Conservation (phyloP, 2,797 vertebrate species). For the Sebastes matsubarae region DNA sequence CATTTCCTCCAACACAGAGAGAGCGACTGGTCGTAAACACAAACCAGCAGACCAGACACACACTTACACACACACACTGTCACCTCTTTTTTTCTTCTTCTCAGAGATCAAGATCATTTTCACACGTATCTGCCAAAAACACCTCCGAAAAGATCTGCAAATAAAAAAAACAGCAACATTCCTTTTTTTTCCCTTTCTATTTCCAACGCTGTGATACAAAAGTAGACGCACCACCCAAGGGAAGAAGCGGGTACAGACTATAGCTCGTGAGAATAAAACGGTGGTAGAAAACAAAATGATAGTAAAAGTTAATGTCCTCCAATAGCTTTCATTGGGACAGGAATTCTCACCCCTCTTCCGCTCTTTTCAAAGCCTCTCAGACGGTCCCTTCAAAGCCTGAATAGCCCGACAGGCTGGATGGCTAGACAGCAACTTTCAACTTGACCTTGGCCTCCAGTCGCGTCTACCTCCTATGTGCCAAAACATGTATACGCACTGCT, state of each 20-base stretch:
- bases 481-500: constrained; percentile 69
- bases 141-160: constrained; percentile 32
- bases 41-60: constrained; percentile 57
- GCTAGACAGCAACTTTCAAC: constrained; percentile 94
- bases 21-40: constrained; percentile 69
- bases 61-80: constrained; percentile 21
- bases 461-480: constrained; percentile 84
- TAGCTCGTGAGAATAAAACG: constrained; percentile 54
- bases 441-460: constrained; percentile 97
- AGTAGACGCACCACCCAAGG: constrained; percentile 21
- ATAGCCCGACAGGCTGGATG: constrained; percentile 83
- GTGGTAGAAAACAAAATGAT: constrained; percentile 70
- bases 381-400: constrained; percentile 81
- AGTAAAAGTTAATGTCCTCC: constrained; percentile 82
- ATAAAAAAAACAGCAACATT: constrained; percentile 22
- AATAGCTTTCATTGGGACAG: constrained; percentile 79
- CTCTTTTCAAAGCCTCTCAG: constrained; percentile 79
- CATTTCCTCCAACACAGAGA: constrained; percentile 41
- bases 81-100: constrained; percentile 22
- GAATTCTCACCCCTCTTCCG: constrained; percentile 83
- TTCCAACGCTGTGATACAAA: constrained; percentile 21
- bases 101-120: constrained; percentile 63
- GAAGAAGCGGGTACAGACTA: constrained; percentile 27
- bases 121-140: constrained; percentile 67
- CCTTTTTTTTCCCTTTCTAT: constrained; percentile 6